Evolutionary conservation across 1,140 invertebrate genomes (phyloP).

Genomic region (Campoletis sonorensis): DNA sequence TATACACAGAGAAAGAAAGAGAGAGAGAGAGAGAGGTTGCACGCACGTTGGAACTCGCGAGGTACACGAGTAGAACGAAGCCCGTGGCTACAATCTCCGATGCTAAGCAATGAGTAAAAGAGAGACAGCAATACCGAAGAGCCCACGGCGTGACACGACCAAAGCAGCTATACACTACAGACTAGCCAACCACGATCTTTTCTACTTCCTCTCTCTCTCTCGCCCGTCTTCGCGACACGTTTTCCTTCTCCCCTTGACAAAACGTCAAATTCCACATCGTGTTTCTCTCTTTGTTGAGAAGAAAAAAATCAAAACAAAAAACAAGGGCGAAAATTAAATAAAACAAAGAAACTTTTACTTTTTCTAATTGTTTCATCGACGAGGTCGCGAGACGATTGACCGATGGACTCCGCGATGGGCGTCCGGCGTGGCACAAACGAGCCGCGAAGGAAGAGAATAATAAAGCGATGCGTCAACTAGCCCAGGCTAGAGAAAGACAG

Average conservation of each 20-base stretch:
- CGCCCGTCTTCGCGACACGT: background rate
- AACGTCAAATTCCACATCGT: background rate
- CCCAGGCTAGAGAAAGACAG: background rate
- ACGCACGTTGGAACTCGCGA: background rate
- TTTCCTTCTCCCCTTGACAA: background rate
- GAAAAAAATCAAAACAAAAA: too few species aligned
- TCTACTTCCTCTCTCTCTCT: background rate
- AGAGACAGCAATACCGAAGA: background rate
- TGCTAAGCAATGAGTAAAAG: background rate
- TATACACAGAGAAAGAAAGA: too few species aligned
- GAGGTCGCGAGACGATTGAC: background rate
- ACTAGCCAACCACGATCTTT: too few species aligned
- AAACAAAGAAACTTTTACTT: background rate
- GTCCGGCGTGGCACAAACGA: background rate
- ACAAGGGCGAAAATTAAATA: too few species aligned
- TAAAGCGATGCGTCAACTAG: conserved; percentile 3
- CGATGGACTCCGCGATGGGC: background rate
- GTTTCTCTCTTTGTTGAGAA: background rate
- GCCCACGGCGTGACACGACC: conserved; percentile 5
- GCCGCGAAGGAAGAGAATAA: conserved; percentile 1
- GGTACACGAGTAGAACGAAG: conserved; percentile 15
- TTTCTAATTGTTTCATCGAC: background rate
- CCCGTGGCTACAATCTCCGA: background rate
- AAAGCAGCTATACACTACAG: background rate
- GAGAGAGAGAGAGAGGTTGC: background rate